Base-by-base conservation (phyloP, 1,140 invertebrate genomes). In the Aphelenchoides avenae region DNA sequence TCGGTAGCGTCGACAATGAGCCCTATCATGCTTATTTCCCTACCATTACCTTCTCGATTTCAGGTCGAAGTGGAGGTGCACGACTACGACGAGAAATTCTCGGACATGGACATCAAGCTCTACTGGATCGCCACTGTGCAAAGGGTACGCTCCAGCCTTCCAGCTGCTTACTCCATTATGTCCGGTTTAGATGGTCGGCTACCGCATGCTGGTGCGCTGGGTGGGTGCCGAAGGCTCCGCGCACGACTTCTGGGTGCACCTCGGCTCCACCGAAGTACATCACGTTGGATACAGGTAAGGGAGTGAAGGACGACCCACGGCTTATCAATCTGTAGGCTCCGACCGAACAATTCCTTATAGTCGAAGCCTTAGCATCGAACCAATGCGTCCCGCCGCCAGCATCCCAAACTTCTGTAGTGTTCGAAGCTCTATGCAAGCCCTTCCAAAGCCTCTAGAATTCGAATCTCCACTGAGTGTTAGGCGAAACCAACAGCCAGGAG, bases 161-260 rank as follows among this genome's bases (percentile, higher is more conserved):
- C 42, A 22, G 1, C 5, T 6, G 26, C 37, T 40, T 5, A 42
- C 13, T 52, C 13, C 22, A 53, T 31, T 26, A 7, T 7, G 22
- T 11, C 27, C 46, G 5, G n/a, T 44, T 20, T 55, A 66, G 57
- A 20, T 68, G 18, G 24, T 37, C 26, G 64, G 64, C 18, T 66
- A 54, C 33, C 36, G 41, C 27, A 37, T 56, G 3, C 26, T 66
- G 37, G 9, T 46, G 13, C 51, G 65, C 29, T 66, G 64, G 13
- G 46, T 42, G 50, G 37, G 41, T 9, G 15, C 42, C 20, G 31
- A 64, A n/a, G 50, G 22, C 6, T 40, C 64, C 24, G 57, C 15
- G 13, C 31, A 53, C 18, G 57, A 61, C 33, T 66, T 66, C 36
- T 66, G 64, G 64, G 33, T 61, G 1, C 55, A 68, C 40, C 26